Base-by-base conservation (phyloP, 2,797 vertebrate genomes). In the Pseudomugil tenellus region DNA sequence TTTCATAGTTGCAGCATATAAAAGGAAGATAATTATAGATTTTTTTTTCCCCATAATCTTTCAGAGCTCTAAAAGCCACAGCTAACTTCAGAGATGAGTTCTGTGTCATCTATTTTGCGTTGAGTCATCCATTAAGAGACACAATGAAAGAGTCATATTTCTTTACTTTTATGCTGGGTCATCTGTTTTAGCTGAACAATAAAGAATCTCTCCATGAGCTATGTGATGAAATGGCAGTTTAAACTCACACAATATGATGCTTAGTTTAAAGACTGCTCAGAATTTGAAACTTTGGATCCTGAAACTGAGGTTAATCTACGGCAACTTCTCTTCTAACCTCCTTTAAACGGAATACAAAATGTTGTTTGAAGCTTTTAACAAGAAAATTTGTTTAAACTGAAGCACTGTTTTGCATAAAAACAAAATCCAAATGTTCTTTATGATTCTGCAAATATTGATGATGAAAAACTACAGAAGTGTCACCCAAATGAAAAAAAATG, bases 31-130 rank as follows among this genome's bases (percentile, higher is more conserved):
- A 41, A 70, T 65, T 32, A 60, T 34, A 58, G 13, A 46, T 73
- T 17, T 52, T 76, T 72, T 43, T 19, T 67, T 74, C 66, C 43
- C 54, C 29, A 51, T 66, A 68, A 79, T 78, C 49, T 74, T 53
- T 58, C 46, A 16, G 0, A 63, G 39, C 43, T 35, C 10, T 28
- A 67, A 51, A 6, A 25, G 23, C 13, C 23, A 26, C 70, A 63
- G 2, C 16, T 39, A 39, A 39, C 37, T 39, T 39, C 58, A 26
- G n/a, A n/a, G n/a, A n/a, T n/a, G 43, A 52, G 19, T 51, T 69
- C 51, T 32, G 4, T 23, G 28, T 70, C 51, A 48, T 17, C 46
- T 35, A 32, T 80, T 34, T 61, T 34, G 12, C 34, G 31, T 39
- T 56, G 34, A 56, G 0, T 23, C 55, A 70, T 41, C 21, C 46